Evolutionary conservation across 2,888 invertebrate species (phyloP).

Genomic region (Aporophyla lueneburgensis): DNA sequence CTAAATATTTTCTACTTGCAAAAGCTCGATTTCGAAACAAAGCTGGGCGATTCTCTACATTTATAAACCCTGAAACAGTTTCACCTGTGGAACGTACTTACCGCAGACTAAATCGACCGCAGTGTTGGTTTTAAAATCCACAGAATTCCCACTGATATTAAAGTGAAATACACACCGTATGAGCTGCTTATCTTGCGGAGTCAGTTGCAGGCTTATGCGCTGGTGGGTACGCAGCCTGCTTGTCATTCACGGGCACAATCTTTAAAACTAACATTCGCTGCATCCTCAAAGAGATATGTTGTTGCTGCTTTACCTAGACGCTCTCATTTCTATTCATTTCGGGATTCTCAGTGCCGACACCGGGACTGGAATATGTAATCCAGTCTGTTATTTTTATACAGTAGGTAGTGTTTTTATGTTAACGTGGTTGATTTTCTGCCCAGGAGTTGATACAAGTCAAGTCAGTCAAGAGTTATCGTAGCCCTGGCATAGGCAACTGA

Average conservation of each 20-base stretch:
- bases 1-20: not conserved
- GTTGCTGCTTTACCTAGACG: conserved; percentile 20
- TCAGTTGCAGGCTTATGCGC: conserved; percentile 49
- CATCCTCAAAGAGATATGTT: conserved; percentile 26
- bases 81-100: not conserved
- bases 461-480: too few species aligned
- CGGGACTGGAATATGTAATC: conserved; percentile 47
- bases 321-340: conserved; percentile 50
- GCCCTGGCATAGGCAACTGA: too few species aligned
- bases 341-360: conserved; percentile 19
- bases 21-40: not conserved
- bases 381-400: conserved; percentile 21
- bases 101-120: conserved; percentile 11
- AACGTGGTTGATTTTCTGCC: not conserved
- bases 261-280: conserved; percentile 46
- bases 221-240: conserved; percentile 19
- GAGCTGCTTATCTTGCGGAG: conserved; percentile 50
- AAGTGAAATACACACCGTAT: conserved; percentile 47
- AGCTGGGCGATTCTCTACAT: not conserved
- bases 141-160: conserved; percentile 44
- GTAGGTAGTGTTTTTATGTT: not conserved
- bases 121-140: conserved; percentile 36
- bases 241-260: conserved; percentile 45
- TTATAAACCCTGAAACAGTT: not conserved
- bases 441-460: not conserved